Base-by-base conservation (phyloP, 2,113 vertebrate genomes). In the Sylvietta virens region DNA sequence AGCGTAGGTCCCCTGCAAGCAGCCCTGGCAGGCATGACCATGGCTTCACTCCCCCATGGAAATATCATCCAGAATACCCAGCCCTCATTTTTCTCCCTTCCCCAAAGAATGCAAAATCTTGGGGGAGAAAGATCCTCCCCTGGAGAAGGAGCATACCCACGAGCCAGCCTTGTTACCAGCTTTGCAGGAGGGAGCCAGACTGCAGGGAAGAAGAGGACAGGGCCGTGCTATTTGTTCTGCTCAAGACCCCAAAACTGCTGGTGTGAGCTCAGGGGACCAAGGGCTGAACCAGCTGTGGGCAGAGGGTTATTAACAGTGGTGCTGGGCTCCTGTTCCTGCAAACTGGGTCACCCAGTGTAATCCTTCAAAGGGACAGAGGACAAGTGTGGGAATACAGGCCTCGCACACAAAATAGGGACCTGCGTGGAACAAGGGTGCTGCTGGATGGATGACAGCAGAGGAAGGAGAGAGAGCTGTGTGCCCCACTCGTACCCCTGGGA, bases 281-380 rank as follows among this genome's bases (percentile, higher is more conserved):
- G 10, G 22, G 45, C 81, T 91, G 92, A 87, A 91, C 47, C 50
- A 85, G 71, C 77, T 87, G 54, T n/a, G 19, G 73, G 69, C 48
- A 84, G 37, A 61, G 70, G 70, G 79, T 87, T 89, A 67, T 76
- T 15, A 84, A 39, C 70, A 73, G 76, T 8, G 13, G 84, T 31
- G 30, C 84, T 42, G 60, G 44, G 86, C 83, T 94, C 76, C 74
- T 1, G 0, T 45, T 85, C 85, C 79, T 83, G 69, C 69, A 94
- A 95, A 97, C 83, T 87, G 95, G 92, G 95, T 96, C 95, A 95
- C 61, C 50, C 58, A 4, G 66, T 61, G 85, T 72, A 95, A 92
- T 95, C 86, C 81, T 95, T 57, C 91, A 42, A 10, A 70, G 50
- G 58, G 65, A 91, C 58, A 77, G 66, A 57, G 53, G 44, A 72